Evolutionary conservation across 2,888 invertebrate species (phyloP).

Genomic region (Sipunculus nudus): DNA sequence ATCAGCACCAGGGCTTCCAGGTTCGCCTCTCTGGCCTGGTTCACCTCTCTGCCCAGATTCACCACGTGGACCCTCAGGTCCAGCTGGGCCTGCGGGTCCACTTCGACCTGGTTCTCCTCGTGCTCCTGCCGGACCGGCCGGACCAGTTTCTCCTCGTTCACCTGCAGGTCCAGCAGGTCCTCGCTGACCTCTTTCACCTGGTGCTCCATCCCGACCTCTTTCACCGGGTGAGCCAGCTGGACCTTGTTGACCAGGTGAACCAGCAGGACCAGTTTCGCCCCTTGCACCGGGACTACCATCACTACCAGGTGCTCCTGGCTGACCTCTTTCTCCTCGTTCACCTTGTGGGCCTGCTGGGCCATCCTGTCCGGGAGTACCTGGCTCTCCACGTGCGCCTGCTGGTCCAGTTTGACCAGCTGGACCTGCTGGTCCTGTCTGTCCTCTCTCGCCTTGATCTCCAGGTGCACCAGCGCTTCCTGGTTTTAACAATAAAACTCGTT

Average conservation of each 20-base stretch:
- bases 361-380: too few relatives aligned
- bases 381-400: conserved; percentile 5
- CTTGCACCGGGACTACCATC: too few relatives aligned
- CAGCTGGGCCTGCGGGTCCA: conserved; percentile 15
- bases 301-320: conserved; percentile 1
- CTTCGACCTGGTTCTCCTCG: conserved; percentile 27
- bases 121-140: conserved; percentile 19
- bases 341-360: too few relatives aligned
- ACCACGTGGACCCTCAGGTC: conserved; percentile 13
- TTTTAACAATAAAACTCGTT: too few relatives aligned
- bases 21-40: conserved; percentile 1
- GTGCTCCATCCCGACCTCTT: background rate
- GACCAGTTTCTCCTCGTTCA: conserved; percentile 16
- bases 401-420: conserved; percentile 18
- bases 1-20: conserved; percentile 16
- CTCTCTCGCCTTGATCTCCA: too few relatives aligned
- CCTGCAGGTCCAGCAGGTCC: background rate
- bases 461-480: too few relatives aligned
- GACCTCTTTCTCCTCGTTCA: conserved; percentile 9
- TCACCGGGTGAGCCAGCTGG: background rate
- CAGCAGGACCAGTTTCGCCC: conserved; percentile 15
- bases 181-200: background rate
- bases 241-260: conserved; percentile 13
- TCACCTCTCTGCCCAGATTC: background rate
- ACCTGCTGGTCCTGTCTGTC: too few relatives aligned